Evolutionary conservation across 2,888 invertebrate genomes (phyloP).

Genomic region (Ariolimax columbianus): DNA sequence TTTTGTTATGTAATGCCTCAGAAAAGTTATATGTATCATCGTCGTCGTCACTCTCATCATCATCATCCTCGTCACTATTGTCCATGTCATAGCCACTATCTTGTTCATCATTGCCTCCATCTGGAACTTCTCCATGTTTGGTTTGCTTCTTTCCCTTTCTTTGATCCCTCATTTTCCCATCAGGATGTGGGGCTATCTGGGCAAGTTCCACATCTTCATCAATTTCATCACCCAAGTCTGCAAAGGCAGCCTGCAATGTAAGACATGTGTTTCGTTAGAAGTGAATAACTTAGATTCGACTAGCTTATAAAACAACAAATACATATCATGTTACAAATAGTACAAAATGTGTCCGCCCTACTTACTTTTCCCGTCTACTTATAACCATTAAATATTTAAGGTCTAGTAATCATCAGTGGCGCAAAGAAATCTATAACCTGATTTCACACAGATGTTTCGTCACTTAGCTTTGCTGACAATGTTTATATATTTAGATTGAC

Average conservation of each 20-base stretch:
- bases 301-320: too few relatives aligned
- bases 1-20: conserved; percentile 65
- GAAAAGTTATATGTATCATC: conserved; percentile 54
- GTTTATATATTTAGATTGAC: too few relatives aligned
- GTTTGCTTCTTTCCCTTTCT: conserved; percentile 3
- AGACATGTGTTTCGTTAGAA: too few relatives aligned
- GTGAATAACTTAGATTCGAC: too few relatives aligned
- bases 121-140: not conserved
- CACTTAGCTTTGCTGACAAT: too few relatives aligned
- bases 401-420: too few relatives aligned
- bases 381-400: too few relatives aligned
- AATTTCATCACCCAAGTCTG: conserved; percentile 86
- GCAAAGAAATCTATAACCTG: too few relatives aligned
- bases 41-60: conserved; percentile 59
- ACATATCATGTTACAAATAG: too few relatives aligned
- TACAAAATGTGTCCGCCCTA: too few relatives aligned
- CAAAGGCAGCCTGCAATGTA: conserved; percentile 62
- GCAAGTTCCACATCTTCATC: conserved; percentile 93
- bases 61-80: conserved; percentile 59
- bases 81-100: conserved; percentile 43
- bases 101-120: conserved; percentile 42
- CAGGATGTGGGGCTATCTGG: conserved; percentile 81
- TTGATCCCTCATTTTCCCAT: not conserved
- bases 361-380: too few relatives aligned
- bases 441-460: too few relatives aligned